Evolutionary conservation across 1,140 invertebrate species (phyloP).

Genomic region (Ostrea denselamellosa): DNA sequence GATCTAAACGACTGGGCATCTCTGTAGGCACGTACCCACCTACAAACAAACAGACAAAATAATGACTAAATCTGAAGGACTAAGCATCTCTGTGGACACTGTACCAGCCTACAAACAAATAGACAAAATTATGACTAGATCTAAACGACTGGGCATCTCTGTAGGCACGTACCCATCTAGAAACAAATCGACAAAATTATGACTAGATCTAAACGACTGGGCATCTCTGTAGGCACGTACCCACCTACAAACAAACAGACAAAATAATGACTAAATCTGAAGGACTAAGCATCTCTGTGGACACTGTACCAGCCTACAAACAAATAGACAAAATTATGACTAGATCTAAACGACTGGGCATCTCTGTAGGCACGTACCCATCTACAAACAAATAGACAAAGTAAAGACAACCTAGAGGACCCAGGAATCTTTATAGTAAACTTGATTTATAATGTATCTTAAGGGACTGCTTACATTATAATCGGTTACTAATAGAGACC

Average conservation of each 20-base stretch:
- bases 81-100: conserved; percentile 93
- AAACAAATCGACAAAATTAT: conserved; percentile 97
- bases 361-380: conserved; percentile 91
- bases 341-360: conserved; percentile 92
- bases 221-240: conserved; percentile 91
- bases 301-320: conserved; percentile 89
- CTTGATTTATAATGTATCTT: no score
- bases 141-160: background rate
- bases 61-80: conserved; percentile 94
- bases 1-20: conserved; percentile 93
- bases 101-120: conserved; percentile 82
- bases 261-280: conserved; percentile 96
- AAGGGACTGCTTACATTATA: no score
- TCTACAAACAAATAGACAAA: conserved; percentile 88
- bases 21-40: conserved; percentile 90
- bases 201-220: conserved; percentile 92
- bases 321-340: conserved; percentile 96
- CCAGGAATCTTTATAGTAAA: conserved; percentile 93
- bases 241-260: conserved; percentile 87
- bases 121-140: background rate
- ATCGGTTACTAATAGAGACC: no score
- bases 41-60: conserved; percentile 89
- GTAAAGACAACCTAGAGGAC: conserved; percentile 95
- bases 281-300: conserved; percentile 91
- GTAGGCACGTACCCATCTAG: conserved; percentile 87